Evolutionary conservation across 92 coral and sea anemone species (phyloP), one percentile per base, ranked within the genome.

Genomic region (Paramuricea clavata): DNA sequence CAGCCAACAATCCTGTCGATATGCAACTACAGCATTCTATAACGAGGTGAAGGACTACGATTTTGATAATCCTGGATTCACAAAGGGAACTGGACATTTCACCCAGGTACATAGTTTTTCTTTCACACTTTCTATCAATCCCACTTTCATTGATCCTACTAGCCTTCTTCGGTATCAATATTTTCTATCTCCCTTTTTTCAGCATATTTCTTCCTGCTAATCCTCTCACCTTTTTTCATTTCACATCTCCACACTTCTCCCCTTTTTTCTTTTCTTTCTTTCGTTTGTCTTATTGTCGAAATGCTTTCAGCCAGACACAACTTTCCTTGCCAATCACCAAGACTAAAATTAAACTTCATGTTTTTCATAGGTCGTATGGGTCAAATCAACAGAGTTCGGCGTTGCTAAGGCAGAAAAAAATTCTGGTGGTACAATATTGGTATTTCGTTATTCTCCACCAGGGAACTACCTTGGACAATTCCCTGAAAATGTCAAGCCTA

Each of bases 361-460:
- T 2, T 21, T 13, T 44, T 33, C 64, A 19, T 62, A 93, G 98
- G 88, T 95, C 41, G 97, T 95, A 50, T 95, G 98, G 98, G 90
- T 89, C 69, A 90, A 39, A 77, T 89, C 96, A 13, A 82, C 84
- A 52, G 72, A 88, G 89, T 71, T 95, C 15, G 98, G 98, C 67
- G 97, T 94, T 34, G 98, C 91, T 0, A 85, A 90, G 43, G 91
- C 92, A 33, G 62, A 71, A 33, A 76, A 93, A 25, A 74, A 69
- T 30, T 88, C 86, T 49, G 97, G 95, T 49, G 85, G 81, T 0
- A 68, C 82, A 15, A 75, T 93, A 15, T 86, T 95, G 62, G 95
- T 93, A 25, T 78, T 95, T 30, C 93, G 95, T 6, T 95, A 95
- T 42, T 87, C 87, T 26, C 95, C 97, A 11, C 94, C 94, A 3